Evolutionary conservation across 1,140 invertebrate species (phyloP).

Genomic region (Tetramorium alpestre): DNA sequence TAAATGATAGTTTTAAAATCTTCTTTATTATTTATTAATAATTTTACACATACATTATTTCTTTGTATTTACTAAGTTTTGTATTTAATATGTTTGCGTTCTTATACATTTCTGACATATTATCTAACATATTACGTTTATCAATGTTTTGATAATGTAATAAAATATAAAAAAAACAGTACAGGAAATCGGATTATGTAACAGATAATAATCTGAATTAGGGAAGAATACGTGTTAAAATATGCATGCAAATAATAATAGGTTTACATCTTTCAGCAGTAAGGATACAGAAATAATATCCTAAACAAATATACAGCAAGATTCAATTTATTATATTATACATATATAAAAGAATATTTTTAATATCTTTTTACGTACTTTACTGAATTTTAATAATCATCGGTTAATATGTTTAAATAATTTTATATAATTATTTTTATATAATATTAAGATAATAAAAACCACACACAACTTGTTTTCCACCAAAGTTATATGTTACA

Average conservation of each 20-base stretch:
- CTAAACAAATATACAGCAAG: not conserved
- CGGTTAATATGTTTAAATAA: not conserved
- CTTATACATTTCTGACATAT: not conserved
- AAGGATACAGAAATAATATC: not conserved
- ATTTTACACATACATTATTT: not conserved
- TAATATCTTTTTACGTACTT: not conserved
- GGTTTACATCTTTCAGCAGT: not conserved
- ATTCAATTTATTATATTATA: not conserved
- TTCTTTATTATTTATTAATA: not conserved
- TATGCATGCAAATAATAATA: conserved; percentile 26
- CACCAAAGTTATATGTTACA: not conserved
- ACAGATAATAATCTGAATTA: not conserved
- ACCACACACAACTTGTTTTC: not conserved
- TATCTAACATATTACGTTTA: not conserved
- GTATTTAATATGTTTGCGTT: not conserved
- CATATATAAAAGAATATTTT: not conserved
- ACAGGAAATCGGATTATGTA: not conserved
- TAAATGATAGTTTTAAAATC: not conserved
- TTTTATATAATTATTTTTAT: not conserved
- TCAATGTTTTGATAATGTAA: not conserved
- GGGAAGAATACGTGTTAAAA: not conserved
- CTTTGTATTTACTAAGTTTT: not conserved
- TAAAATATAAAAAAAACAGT: not conserved
- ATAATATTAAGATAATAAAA: conserved; percentile 9
- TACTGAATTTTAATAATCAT: not conserved